Percentiles rank a stretch among this genome's conserved stretches.
Conservation (phyloP, 1,140 invertebrate genomes). For the Lepidurus couesii region DNA sequence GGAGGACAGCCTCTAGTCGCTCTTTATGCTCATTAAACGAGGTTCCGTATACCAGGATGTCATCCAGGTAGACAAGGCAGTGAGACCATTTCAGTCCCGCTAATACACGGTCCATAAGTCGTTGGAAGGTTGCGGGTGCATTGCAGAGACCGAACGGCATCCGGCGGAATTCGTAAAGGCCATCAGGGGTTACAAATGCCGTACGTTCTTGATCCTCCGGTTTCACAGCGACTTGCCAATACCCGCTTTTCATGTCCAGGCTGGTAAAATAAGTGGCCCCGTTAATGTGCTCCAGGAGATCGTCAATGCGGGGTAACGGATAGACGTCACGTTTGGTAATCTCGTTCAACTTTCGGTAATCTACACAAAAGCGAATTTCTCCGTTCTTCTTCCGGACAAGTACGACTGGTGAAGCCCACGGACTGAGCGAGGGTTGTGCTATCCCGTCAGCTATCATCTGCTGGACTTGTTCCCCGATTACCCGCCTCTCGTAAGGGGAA, state of each 20-base stretch:
- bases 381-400: conserved; percentile 41
- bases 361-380: conserved; percentile 44
- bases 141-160: conserved; percentile 36
- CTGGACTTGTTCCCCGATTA: conserved; percentile 19
- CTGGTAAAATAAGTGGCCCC: not conserved
- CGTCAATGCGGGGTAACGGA: conserved; percentile 46
- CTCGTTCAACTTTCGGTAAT: conserved; percentile 44
- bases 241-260: conserved; percentile 33
- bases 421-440: not conserved
- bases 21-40: conserved; percentile 37
- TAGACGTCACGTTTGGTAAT: conserved; percentile 43
- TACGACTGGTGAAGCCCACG: conserved; percentile 38
- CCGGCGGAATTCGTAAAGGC: conserved; percentile 41
- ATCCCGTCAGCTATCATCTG: conserved; percentile 21
- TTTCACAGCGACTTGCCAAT: conserved; percentile 39
- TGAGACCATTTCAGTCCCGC: conserved; percentile 31
- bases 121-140: conserved; percentile 39
- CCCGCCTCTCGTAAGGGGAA: not conserved
- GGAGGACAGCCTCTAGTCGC: conserved; percentile 37
- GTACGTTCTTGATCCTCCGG: conserved; percentile 42
- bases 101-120: conserved; percentile 38
- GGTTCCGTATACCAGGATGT: conserved; percentile 38
- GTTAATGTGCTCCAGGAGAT: conserved; percentile 39
- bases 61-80: conserved; percentile 40
- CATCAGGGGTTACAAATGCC: conserved; percentile 45